Base-by-base conservation (phyloP, 2,113 vertebrate genomes). In the Lycaon pictus region DNA sequence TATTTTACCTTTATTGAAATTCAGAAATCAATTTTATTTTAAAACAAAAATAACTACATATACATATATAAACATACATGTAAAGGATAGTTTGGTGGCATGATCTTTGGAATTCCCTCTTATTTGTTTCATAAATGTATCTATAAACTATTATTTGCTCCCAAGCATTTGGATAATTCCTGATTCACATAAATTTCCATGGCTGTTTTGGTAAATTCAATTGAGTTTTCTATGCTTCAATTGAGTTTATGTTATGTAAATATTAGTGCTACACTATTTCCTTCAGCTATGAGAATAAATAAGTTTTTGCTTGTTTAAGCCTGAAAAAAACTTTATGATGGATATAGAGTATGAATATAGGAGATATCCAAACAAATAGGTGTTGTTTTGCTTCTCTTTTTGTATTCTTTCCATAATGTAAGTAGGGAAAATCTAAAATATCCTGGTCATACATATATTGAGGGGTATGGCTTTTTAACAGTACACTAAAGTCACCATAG, bases 81-180 rank as follows among this genome's bases (percentile, higher is more conserved):
- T 48, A 88, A 60, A 91, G 37, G 12, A 32, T 20, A 71, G 3
- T n/a, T 82, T 43, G 29, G 19, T 60, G 56, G 19, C 2, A 58
- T 35, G 32, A 53, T 65, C 23, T 65, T 81, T 96, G 37, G 9
- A 76, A 60, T 88, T 69, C 10, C 29, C 1, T 82, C 7, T 76
- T 91, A 58, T 72, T 80, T 86, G 19, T 69, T 51, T 82, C 17
- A 84, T 71, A 88, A 69, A 56, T 71, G 17, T 96, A 48, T 88
- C n/a, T 92, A 20, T 3, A 79, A 83, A 32, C 11, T 62, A 4
- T 74, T 60, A 72, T 60, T 86, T 90, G 37, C 9, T 83, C 16
- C 11, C 15, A 58, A 60, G 25, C 2, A 27, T 79, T 84, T 5
- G 27, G 6, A 69, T 88, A 92, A 20, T 92, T 88, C 16, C 88